Evolutionary conservation across 2,113 vertebrate genomes (phyloP).

Genomic region (Taxidea taxus): DNA sequence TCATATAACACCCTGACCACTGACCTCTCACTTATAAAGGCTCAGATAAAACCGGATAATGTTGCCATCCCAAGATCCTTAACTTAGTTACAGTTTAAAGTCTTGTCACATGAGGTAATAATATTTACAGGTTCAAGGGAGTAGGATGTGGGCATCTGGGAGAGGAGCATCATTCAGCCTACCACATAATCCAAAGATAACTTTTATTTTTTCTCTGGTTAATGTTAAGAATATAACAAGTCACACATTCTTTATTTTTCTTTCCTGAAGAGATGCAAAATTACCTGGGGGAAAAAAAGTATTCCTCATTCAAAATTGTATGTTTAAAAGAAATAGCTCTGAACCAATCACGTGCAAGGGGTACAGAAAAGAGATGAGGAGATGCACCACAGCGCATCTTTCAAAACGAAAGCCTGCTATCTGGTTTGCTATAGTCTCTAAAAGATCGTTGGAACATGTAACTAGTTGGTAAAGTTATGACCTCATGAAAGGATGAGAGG

Average conservation of each 20-base stretch:
- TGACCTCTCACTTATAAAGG: neutral
- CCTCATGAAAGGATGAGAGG: neutral
- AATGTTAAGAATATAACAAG: neutral
- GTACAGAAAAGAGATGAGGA: neutral
- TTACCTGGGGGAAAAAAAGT: neutral
- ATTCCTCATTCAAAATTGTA: neutral
- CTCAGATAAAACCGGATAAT: neutral
- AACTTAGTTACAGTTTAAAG: neutral
- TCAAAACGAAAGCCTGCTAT: neutral
- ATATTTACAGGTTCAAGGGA: neutral
- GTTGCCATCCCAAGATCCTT: neutral
- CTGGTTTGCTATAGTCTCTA: neutral
- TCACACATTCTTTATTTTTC: neutral
- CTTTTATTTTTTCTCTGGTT: neutral
- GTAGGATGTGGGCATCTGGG: neutral
- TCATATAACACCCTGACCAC: rapidly evolving
- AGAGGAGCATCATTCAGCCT: neutral
- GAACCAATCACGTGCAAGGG: neutral
- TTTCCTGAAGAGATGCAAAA: neutral
- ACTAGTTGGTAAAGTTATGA: neutral
- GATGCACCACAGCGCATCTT: neutral
- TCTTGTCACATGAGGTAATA: neutral
- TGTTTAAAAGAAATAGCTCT: neutral
- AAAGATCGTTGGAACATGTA: neutral
- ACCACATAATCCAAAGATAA: neutral